Percentiles rank a stretch among this genome's conserved stretches.
These are phyloP conservation scores for Euura saliciscinereae DNA, from an alignment of 1,140 invertebrate genomes.

Conservation along the genomic window DNA sequence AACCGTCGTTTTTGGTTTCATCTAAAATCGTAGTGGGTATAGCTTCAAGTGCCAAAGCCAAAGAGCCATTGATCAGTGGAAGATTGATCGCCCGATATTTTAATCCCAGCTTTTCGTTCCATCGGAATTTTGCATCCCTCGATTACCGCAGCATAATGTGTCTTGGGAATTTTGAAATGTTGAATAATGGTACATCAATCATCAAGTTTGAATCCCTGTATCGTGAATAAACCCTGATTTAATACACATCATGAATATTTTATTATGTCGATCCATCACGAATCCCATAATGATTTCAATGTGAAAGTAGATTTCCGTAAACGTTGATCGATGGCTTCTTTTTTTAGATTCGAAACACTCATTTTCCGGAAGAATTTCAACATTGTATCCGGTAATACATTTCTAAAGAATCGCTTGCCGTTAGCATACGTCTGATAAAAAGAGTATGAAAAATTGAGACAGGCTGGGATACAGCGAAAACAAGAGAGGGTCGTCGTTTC, in stretches of 20 bases:
- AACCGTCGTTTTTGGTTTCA: conserved; percentile 23
- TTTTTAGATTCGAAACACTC: too few relatives aligned
- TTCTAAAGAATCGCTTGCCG: not conserved
- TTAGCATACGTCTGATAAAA: not conserved
- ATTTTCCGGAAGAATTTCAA: too few relatives aligned
- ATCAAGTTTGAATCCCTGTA: not conserved
- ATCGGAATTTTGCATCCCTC: too few relatives aligned
- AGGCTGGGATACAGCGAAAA: not conserved
- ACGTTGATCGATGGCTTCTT: too few relatives aligned
- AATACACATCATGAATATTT: not conserved
- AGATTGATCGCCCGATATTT: too few relatives aligned
- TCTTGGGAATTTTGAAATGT: too few relatives aligned
- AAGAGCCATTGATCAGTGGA: too few relatives aligned
- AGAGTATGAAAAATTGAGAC: not conserved
- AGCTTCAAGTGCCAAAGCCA: too few relatives aligned
- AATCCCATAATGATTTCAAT: not conserved
- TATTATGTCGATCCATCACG: not conserved
- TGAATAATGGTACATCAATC: too few relatives aligned
- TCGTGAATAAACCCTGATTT: not conserved
- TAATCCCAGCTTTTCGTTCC: too few relatives aligned
- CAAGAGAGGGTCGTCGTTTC: not conserved
- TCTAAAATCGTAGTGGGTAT: too few relatives aligned
- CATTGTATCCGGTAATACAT: not conserved
- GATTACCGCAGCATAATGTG: too few relatives aligned
- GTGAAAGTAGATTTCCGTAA: not conserved